These are phyloP conservation scores for Fragum whitleyi DNA, from an alignment of 2,888 invertebrate species.

Conservation along the genomic window DNA sequence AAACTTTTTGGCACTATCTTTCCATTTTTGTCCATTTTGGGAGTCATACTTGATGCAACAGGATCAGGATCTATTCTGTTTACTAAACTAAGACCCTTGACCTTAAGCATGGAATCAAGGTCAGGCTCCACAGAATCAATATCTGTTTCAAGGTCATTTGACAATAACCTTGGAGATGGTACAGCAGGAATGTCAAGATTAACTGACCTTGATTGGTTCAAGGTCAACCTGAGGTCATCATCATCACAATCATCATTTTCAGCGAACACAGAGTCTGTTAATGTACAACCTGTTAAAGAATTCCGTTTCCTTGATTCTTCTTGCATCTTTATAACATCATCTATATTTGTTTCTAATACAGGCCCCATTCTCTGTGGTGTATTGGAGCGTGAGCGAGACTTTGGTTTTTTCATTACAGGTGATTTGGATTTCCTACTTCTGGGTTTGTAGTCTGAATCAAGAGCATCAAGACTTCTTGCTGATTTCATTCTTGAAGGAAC, in stretches of 20 bases:
- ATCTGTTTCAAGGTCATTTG: slow-evolving; percentile 63
- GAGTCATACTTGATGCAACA: not conserved
- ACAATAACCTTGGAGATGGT: slow-evolving; percentile 44
- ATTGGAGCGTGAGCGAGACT: slow-evolving; percentile 53
- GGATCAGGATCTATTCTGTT: not conserved
- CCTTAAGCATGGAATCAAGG: slow-evolving; percentile 40
- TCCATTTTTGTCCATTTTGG: slow-evolving; percentile 25
- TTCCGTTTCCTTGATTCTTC: slow-evolving; percentile 38
- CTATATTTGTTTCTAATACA: slow-evolving; percentile 62
- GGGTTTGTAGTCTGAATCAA: slow-evolving; percentile 53
- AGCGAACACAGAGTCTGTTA: slow-evolving; percentile 2
- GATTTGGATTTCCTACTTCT: slow-evolving; percentile 41
- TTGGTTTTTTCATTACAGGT: slow-evolving; percentile 30
- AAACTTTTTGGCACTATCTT: slow-evolving; percentile 39
- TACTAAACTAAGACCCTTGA: not conserved
- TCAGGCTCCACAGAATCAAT: slow-evolving; percentile 61
- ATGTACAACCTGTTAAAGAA: not conserved
- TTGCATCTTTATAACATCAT: slow-evolving; percentile 60
- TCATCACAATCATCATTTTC: slow-evolving; percentile 41
- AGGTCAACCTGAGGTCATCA: slow-evolving; percentile 8
- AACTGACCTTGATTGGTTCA: not conserved
- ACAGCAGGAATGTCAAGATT: slow-evolving; percentile 5
- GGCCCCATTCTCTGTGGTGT: slow-evolving; percentile 61
- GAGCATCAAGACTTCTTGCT: slow-evolving; percentile 59
- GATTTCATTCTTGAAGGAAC: slow-evolving; percentile 3